phyloP scores from a whole-genome alignment of 2,888 invertebrate species.

The Caradrina kadenii region DNA sequence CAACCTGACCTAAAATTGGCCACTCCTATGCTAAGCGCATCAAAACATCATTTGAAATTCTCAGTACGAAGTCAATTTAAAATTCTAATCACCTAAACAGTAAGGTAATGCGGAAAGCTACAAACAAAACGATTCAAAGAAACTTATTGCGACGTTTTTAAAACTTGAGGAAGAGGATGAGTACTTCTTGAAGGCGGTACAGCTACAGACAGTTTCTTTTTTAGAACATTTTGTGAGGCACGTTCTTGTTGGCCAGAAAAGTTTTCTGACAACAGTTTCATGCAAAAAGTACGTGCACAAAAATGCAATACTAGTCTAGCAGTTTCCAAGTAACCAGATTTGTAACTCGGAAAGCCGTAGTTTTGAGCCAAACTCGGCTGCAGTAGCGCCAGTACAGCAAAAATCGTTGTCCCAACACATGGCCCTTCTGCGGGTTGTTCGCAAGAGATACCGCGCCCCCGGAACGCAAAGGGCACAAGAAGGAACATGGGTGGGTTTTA shows the following conservation, averaged over 20 bases:
- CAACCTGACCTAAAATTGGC: slow-evolving; percentile 43
- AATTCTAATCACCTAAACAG: slow-evolving; percentile 21
- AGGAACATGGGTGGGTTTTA: too few species aligned
- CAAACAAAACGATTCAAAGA: slow-evolving; percentile 27
- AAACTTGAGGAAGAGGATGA: slow-evolving; percentile 35
- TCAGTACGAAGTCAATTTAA: slow-evolving; percentile 31
- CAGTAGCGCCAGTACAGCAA: not conserved
- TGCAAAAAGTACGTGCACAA: slow-evolving; percentile 4
- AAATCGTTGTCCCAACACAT: not conserved
- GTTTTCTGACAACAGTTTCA: slow-evolving; percentile 20
- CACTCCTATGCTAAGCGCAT: slow-evolving; percentile 17
- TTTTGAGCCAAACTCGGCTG: not conserved
- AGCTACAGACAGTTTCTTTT: slow-evolving; percentile 12
- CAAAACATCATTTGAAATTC: slow-evolving; percentile 48
- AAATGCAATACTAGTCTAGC: slow-evolving; percentile 5
- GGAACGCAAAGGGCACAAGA: too few species aligned
- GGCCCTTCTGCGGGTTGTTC: too few species aligned
- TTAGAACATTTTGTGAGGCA: slow-evolving; percentile 30
- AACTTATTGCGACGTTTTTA: slow-evolving; percentile 34
- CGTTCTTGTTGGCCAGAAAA: slow-evolving; percentile 28
- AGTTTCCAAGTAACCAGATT: slow-evolving; percentile 10
- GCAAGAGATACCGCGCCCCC: too few species aligned
- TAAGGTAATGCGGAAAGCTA: slow-evolving; percentile 5
- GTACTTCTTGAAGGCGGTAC: slow-evolving; percentile 15
- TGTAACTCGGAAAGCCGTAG: not conserved